Conservation (phyloP, 2,113 vertebrate species). For the Trogon melanurus region DNA sequence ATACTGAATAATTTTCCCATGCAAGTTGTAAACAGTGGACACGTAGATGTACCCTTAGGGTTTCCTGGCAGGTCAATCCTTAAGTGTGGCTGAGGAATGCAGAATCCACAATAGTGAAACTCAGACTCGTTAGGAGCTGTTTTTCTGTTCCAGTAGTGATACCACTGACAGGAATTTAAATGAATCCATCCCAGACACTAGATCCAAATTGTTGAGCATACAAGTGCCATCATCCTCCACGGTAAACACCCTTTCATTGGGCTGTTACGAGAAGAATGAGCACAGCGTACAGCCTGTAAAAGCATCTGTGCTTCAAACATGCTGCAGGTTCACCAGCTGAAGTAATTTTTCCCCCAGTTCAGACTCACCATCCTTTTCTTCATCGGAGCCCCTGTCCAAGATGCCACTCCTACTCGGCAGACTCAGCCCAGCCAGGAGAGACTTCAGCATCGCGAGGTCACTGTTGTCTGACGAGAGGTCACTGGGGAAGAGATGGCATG, state of each 20-base stretch:
- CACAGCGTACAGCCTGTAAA: neutral
- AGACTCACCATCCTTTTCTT: slow-evolving; percentile 89
- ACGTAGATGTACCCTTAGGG: neutral
- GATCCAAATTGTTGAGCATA: neutral
- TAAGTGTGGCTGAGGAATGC: neutral
- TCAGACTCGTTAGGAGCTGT: neutral
- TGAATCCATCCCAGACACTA: neutral
- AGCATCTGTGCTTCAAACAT: neutral
- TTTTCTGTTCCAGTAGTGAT: neutral
- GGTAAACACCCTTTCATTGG: neutral
- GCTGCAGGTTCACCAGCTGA: neutral
- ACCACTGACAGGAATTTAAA: neutral
- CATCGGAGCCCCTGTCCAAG: slow-evolving; percentile 77
- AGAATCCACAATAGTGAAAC: neutral
- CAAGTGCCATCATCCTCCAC: neutral
- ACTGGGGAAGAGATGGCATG: slow-evolving; percentile 61
- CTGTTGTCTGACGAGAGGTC: slow-evolving; percentile 91
- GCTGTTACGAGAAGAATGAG: neutral
- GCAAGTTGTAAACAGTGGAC: neutral
- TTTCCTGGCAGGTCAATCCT: neutral
- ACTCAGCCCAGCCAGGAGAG: slow-evolving; percentile 92
- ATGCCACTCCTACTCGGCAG: slow-evolving; percentile 84
- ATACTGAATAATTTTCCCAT: neutral
- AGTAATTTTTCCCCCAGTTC: neutral
- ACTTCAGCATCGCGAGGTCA: slow-evolving; percentile 92